A percentile compares a stretch with the other conserved stretches of the same genome.
These are phyloP conservation scores for Propithecus perrieri DNA, from an alignment of 2,797 vertebrate species.

Conservation along the genomic window DNA sequence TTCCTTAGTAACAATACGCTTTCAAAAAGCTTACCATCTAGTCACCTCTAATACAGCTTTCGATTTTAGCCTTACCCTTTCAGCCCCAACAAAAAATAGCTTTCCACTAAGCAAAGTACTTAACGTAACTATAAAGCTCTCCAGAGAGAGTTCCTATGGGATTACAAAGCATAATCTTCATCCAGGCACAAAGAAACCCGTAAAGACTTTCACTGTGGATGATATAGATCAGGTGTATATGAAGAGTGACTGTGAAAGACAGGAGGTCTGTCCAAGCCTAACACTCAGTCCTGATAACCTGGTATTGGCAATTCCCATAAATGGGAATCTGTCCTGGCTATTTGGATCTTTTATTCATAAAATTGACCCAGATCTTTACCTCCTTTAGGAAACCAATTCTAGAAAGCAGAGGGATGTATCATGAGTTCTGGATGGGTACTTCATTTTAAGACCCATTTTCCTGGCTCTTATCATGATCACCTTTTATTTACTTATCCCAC, in stretches of 20 bases:
- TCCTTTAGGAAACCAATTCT: not conserved
- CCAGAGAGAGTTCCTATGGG: not conserved
- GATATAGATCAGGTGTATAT: not conserved
- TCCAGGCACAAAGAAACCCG: not conserved
- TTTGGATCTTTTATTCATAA: not conserved
- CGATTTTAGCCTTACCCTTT: not conserved
- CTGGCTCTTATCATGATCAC: not conserved
- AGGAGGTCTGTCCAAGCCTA: not conserved
- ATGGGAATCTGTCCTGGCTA: not conserved
- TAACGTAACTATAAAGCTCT: not conserved
- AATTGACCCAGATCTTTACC: not conserved
- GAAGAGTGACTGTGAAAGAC: not conserved
- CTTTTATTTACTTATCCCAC: not conserved
- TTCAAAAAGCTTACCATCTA: not conserved
- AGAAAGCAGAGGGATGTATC: not conserved
- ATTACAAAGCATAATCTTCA: not conserved
- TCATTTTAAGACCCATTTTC: slow-evolving; percentile 9
- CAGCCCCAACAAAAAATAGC: not conserved
- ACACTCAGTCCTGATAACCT: not conserved
- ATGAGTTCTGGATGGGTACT: not conserved
- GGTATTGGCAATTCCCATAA: not conserved
- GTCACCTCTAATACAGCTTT: not conserved
- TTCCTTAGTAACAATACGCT: not conserved
- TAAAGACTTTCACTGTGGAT: not conserved
- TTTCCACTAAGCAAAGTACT: not conserved